Percentiles rank a stretch among this genome's conserved stretches.
phyloP scores from a whole-genome alignment of 2,888 invertebrate species.

The Noctua janthe region DNA sequence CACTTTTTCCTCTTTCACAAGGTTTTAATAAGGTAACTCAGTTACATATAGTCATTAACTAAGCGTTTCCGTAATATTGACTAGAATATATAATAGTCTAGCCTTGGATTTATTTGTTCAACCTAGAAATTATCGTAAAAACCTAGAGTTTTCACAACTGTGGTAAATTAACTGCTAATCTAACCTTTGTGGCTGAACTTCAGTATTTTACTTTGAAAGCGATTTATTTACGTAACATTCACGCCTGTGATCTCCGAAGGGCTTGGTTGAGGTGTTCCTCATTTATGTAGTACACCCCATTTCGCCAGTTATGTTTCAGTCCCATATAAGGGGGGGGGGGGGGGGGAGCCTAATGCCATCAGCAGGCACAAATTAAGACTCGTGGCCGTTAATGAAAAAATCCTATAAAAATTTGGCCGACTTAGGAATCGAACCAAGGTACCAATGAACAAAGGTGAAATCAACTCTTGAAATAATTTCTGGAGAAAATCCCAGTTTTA shows the following conservation, averaged over 20 bases:
- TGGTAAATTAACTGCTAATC: not conserved
- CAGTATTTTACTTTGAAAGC: not conserved
- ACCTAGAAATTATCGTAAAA: slow-evolving; percentile 44
- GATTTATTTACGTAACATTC: not conserved
- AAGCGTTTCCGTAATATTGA: slow-evolving; percentile 56
- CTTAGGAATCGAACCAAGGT: not conserved
- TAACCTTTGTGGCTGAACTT: not conserved
- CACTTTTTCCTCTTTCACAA: slow-evolving; percentile 66
- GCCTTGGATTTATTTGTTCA: slow-evolving; percentile 37
- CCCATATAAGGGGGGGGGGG: not conserved
- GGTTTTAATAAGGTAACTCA: slow-evolving; percentile 59
- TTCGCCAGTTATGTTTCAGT: not conserved
- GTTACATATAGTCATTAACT: slow-evolving; percentile 51
- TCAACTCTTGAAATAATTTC: not conserved
- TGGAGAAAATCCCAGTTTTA: not conserved
- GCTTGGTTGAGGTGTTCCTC: not conserved
- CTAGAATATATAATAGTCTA: slow-evolving; percentile 54
- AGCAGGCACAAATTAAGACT: too few species aligned
- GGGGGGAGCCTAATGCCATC: too few species aligned
- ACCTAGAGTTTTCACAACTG: not conserved
- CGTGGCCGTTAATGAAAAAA: too few species aligned
- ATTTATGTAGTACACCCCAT: too few species aligned
- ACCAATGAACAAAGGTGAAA: not conserved
- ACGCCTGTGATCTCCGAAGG: not conserved
- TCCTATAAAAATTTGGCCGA: too few species aligned